Conservation (phyloP, 2,113 vertebrate genomes). For the Pao palembangensis region DNA sequence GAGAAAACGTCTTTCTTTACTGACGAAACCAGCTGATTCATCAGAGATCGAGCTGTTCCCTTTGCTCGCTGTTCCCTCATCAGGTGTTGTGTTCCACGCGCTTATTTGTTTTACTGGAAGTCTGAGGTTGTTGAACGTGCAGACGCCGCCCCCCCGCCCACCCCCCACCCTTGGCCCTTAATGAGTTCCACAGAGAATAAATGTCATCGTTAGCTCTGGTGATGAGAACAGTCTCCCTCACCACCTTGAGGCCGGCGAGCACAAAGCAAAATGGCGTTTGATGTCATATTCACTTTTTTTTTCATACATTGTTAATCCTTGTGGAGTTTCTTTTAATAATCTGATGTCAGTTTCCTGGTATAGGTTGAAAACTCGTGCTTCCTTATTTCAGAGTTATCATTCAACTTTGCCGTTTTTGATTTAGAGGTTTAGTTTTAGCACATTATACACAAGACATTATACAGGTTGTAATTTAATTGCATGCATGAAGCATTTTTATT, state of each 20-base stretch:
- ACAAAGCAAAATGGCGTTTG: conserved; percentile 54
- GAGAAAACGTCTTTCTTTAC: too few species aligned
- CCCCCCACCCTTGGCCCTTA: conserved; percentile 55
- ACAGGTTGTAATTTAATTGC: too few species aligned
- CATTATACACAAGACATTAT: too few species aligned
- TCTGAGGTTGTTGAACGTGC: conserved; percentile 63
- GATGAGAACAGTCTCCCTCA: conserved; percentile 59
- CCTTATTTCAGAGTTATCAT: too few species aligned
- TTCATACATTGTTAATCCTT: conserved; percentile 33
- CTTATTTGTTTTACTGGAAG: conserved; percentile 39
- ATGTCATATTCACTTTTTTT: conserved; percentile 51
- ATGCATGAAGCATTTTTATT: too few species aligned
- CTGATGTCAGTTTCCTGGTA: conserved; percentile 25
- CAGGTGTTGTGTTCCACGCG: too few species aligned
- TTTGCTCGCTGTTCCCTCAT: not conserved
- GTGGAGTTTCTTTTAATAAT: conserved; percentile 27
- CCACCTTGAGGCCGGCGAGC: conserved; percentile 68
- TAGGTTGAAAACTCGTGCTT: not conserved
- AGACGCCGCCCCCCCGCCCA: conserved; percentile 44
- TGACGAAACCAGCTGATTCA: too few species aligned
- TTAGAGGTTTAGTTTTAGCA: too few species aligned
- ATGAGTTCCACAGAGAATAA: conserved; percentile 67
- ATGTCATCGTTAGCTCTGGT: conserved; percentile 60
- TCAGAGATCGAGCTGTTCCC: not conserved
- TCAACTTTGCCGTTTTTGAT: too few species aligned